Evolutionary conservation across 2,113 vertebrate genomes (phyloP), one percentile per base, ranked within the genome.

Genomic region (Sylvilagus bachmani): DNA sequence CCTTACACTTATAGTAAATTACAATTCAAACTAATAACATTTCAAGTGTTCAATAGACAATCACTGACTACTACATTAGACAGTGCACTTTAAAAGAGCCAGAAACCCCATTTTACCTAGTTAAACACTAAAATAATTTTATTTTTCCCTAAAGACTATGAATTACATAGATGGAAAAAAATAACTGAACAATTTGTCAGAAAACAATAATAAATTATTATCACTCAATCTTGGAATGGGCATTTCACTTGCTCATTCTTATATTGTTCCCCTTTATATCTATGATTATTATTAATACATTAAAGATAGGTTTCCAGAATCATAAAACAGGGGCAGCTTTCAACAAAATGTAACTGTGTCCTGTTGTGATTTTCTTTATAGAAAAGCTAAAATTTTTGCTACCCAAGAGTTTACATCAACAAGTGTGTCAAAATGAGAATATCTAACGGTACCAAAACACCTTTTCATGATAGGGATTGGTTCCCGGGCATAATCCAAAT

Each of bases 161-260:
- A 55, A 27, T 80, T 82, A 64, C 27, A 0, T 44, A 94, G 25
- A 38, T 29, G 82, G 13, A 38, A 24, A 5, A 86, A 62, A 38
- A 77, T 38, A 73, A 51, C 31, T 79, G 25, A 86, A 61, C 2
- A 90, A 61, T 70, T 90, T 93, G 6, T 75, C 62, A 16, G 69
- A 85, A 96, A 96, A 71, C 49, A 87, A 25, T 4, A 67, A 7
- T 44, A 87, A 84, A 67, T 85, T 51, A 80, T 36, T 85, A 33
- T 25, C 10, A 49, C 14, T 61, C 83, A 94, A 27, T 51, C 24
- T 58, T 71, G 24, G 94, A 86, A 84, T 67, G 5, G 11, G 55
- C 51, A 62, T 71, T 77, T 73, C 19, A 88, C 24, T 64, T 78
- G 81, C 31, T 91, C 16, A 25, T 22, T 67, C 13, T 51, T 77